A percentile compares a stretch with the other conserved stretches of the same genome.
phyloP scores from a whole-genome alignment of 2,888 invertebrate genomes.

The Carcina quercana region DNA sequence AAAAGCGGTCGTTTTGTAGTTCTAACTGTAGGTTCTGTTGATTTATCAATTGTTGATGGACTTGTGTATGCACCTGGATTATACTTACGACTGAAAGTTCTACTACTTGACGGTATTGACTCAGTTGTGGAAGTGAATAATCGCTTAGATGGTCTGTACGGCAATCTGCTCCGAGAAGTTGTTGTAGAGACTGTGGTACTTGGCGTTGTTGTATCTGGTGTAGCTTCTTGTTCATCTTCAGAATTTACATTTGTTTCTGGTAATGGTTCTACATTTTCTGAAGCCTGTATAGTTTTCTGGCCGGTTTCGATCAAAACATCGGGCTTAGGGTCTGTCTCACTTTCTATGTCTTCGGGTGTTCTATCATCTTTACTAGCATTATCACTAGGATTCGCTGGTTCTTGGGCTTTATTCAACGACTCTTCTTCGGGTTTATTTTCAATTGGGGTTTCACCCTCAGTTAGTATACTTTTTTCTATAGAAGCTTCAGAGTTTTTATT shows the following conservation, averaged over 20 bases:
- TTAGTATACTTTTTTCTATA: slow-evolving; percentile 12
- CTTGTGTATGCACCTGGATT: slow-evolving; percentile 65
- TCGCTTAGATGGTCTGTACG: slow-evolving; percentile 56
- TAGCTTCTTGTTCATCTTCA: slow-evolving; percentile 15
- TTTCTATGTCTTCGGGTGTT: no score
- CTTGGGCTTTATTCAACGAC: slow-evolving; percentile 6
- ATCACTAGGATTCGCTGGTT: slow-evolving; percentile 10
- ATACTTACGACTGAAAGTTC: slow-evolving; percentile 64
- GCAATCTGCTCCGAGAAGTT: slow-evolving; percentile 36
- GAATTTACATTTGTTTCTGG: no score
- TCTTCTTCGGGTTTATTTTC: slow-evolving; percentile 10
- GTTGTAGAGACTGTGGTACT: slow-evolving; percentile 35
- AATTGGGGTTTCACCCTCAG: slow-evolving; percentile 11
- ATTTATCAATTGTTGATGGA: slow-evolving; percentile 48
- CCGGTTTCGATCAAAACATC: slow-evolving; percentile 34
- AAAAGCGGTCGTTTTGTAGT: slow-evolving; percentile 47
- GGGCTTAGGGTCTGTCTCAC: slow-evolving; percentile 20
- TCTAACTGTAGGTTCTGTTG: slow-evolving; percentile 32
- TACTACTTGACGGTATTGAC: slow-evolving; percentile 44
- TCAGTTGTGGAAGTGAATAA: slow-evolving; percentile 60
- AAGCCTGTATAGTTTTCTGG: slow-evolving; percentile 34
- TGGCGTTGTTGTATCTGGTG: slow-evolving; percentile 39
- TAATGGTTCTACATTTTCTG: slow-evolving; percentile 27
- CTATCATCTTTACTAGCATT: no score
- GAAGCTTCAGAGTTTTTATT: slow-evolving; percentile 16